Percentiles rank a stretch among this genome's conserved stretches.
phyloP scores from a whole-genome alignment of 1,140 invertebrate genomes.

The Hypsibius dujardini region DNA sequence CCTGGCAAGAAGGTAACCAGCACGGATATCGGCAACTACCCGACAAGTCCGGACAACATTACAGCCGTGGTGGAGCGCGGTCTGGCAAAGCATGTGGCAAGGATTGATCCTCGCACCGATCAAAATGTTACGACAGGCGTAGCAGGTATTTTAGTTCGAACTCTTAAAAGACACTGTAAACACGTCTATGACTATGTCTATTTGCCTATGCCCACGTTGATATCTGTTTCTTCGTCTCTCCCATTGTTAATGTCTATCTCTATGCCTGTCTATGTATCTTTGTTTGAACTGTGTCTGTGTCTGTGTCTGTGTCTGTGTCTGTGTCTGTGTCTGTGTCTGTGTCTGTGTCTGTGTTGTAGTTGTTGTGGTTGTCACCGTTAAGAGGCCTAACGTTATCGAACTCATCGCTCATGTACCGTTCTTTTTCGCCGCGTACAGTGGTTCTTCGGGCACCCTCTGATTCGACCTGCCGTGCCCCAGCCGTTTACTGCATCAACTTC shows the following conservation, averaged over 20 bases:
- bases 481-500: background rate
- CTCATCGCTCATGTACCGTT: too few relatives aligned
- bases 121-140: background rate
- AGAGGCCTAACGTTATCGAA: too few relatives aligned
- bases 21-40: background rate
- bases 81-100: background rate
- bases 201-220: too few relatives aligned
- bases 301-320: too few relatives aligned
- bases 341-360: too few relatives aligned
- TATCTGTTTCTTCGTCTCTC: too few relatives aligned
- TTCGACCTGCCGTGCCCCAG: background rate
- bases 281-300: too few relatives aligned
- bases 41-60: background rate
- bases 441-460: background rate
- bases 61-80: background rate
- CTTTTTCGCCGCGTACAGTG: background rate
- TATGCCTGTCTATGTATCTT: too few relatives aligned
- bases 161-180: background rate
- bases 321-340: too few relatives aligned
- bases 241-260: too few relatives aligned
- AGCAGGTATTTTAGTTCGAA: background rate
- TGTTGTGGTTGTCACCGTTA: too few relatives aligned
- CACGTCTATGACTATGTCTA: background rate
- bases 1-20: background rate
- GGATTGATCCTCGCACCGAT: background rate